Evolutionary conservation across 1,140 invertebrate genomes (phyloP).

Genomic region (Pogonomyrmex barbatus): DNA sequence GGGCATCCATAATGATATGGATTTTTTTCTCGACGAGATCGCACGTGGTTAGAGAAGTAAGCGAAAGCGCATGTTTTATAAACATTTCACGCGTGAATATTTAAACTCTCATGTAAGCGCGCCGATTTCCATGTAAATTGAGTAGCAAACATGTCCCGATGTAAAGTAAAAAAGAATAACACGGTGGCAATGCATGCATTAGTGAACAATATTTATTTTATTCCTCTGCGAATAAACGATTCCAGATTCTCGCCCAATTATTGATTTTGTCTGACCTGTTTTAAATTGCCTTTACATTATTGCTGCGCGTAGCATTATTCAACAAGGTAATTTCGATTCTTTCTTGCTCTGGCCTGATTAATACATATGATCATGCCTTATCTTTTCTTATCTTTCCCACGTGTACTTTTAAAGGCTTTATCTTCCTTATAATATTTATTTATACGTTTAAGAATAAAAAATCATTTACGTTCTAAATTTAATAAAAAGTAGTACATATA

Average conservation of each 20-base stretch:
- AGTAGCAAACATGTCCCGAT: slow-evolving; percentile 38
- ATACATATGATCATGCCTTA: background rate
- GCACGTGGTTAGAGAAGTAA: background rate
- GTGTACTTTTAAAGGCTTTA: background rate
- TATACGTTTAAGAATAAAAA: background rate
- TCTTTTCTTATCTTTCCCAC: background rate
- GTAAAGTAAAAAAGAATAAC: slow-evolving; percentile 42
- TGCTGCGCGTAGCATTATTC: slow-evolving; percentile 13
- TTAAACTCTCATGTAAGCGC: slow-evolving; percentile 36
- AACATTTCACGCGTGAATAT: slow-evolving; percentile 58
- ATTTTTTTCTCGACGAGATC: background rate
- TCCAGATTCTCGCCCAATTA: slow-evolving; percentile 48
- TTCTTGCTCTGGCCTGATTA: slow-evolving; percentile 31
- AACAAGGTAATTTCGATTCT: slow-evolving; percentile 46
- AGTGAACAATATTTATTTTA: slow-evolving; percentile 56
- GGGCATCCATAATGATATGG: background rate
- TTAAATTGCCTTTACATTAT: slow-evolving; percentile 32
- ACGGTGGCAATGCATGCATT: slow-evolving; percentile 41
- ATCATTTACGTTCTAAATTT: background rate
- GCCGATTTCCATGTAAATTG: slow-evolving; percentile 59
- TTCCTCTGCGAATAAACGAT: slow-evolving; percentile 42
- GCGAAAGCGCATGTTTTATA: slow-evolving; percentile 29
- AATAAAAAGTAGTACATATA: background rate
- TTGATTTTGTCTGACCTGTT: slow-evolving; percentile 58
- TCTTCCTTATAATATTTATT: background rate